Evolutionary conservation across 2,797 vertebrate genomes (phyloP).

Genomic region (Crenuchus spilurus): DNA sequence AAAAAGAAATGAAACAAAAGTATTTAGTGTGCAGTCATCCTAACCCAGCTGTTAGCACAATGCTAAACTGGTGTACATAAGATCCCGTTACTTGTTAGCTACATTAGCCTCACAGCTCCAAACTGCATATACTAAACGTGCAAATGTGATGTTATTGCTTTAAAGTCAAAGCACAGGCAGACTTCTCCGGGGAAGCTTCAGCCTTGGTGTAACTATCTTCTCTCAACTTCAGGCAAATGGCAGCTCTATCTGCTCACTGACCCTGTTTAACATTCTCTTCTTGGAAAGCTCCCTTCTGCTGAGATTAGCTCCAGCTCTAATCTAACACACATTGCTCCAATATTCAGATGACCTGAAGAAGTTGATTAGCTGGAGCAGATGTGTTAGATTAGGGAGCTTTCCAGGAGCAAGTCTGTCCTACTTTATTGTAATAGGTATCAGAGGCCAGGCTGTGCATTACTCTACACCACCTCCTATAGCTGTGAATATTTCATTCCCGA

Average conservation of each 20-base stretch:
- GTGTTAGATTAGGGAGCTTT: constrained; percentile 11
- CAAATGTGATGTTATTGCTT: no score
- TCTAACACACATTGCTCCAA: constrained; percentile 9
- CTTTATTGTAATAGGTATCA: not conserved
- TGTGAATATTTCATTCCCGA: constrained; percentile 13
- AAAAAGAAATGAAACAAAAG: no score
- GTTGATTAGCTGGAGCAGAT: constrained; percentile 25
- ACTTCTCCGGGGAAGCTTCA: not conserved
- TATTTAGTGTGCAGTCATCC: no score
- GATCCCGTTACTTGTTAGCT: not conserved
- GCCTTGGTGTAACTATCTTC: not conserved
- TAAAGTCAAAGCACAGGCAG: not conserved
- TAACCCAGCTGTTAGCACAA: no score
- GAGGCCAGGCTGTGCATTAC: not conserved
- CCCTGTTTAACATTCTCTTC: not conserved
- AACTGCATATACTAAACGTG: no score
- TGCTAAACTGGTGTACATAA: not conserved
- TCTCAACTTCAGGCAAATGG: not conserved
- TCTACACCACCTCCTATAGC: not conserved
- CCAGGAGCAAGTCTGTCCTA: not conserved
- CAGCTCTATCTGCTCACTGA: not conserved
- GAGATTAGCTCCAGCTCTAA: constrained; percentile 10
- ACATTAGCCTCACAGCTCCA: no score
- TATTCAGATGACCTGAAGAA: constrained; percentile 22
- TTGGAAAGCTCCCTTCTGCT: not conserved